Evolutionary conservation across 2,113 vertebrate genomes (phyloP).

Genomic region (Lophochroa leadbeateri): DNA sequence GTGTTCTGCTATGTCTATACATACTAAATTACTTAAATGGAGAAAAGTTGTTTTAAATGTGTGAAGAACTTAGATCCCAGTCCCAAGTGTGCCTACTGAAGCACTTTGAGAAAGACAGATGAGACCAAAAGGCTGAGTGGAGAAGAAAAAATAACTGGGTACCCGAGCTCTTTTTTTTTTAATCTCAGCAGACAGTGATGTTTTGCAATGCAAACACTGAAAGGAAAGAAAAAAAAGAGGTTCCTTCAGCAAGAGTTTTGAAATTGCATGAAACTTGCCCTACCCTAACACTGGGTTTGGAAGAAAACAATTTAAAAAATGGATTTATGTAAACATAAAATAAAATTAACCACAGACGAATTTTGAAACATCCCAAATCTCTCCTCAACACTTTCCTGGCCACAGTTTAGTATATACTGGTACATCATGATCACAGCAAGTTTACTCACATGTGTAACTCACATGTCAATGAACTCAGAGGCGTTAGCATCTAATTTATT

Average conservation of each 20-base stretch:
- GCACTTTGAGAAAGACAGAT: background rate
- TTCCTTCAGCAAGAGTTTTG: background rate
- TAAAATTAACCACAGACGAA: background rate
- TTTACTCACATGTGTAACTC: background rate
- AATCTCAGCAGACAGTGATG: background rate
- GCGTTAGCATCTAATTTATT: background rate
- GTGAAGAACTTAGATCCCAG: background rate
- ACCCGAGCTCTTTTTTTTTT: background rate
- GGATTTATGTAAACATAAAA: background rate
- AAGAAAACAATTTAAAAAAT: background rate
- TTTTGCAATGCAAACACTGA: background rate
- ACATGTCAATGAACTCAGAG: rapidly evolving
- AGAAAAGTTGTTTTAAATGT: background rate
- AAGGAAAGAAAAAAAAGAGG: background rate
- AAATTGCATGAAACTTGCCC: background rate
- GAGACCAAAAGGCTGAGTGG: slow-evolving; percentile 6
- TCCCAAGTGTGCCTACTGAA: background rate
- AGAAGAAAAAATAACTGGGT: background rate
- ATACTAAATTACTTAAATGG: background rate
- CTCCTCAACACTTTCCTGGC: background rate
- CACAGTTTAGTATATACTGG: background rate
- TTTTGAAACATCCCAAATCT: background rate
- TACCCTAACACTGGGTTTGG: background rate
- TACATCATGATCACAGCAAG: background rate
- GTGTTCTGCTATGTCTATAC: background rate